A percentile compares a stretch with the other conserved stretches of the same genome.
Conservation (phyloP, 2,888 invertebrate species). For the Zaprionus obscuricornis region DNA sequence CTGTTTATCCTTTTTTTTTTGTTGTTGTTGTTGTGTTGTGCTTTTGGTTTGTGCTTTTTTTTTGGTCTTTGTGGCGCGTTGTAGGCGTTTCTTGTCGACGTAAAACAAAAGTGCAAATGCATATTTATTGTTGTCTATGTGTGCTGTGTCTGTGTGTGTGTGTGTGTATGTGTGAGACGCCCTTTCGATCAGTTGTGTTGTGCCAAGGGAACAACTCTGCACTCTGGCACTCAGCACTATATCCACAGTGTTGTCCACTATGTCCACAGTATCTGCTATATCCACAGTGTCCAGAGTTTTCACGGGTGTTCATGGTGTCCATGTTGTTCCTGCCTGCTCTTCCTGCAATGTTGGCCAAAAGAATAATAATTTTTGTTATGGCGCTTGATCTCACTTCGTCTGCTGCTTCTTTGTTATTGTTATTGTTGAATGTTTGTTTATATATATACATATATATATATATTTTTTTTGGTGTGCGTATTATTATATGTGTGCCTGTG, state of each 20-base stretch:
- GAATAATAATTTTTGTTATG: constrained; percentile 53
- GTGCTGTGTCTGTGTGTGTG: constrained; percentile 5
- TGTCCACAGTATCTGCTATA: no score
- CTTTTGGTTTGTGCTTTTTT: constrained; percentile 12
- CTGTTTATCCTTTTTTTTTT: background rate
- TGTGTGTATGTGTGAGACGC: background rate
- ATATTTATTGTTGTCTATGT: constrained; percentile 38
- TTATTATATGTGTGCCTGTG: background rate
- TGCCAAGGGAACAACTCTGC: no score
- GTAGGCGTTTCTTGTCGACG: constrained; percentile 45
- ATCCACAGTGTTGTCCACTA: no score
- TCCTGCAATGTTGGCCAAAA: constrained; percentile 35
- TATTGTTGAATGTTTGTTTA: no score
- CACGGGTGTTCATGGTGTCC: no score
- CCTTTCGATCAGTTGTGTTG: no score
- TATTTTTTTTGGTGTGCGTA: no score
- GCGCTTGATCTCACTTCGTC: constrained; percentile 19
- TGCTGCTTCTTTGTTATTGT: background rate
- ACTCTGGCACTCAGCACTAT: no score
- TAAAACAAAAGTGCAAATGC: constrained; percentile 50
- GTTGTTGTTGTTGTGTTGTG: background rate
- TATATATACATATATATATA: no score
- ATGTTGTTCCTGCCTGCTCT: constrained; percentile 21
- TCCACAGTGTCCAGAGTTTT: no score
- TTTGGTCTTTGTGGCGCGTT: constrained; percentile 26